Evolutionary conservation across 2,797 vertebrate genomes (phyloP).

Genomic region (Tinamus major): DNA sequence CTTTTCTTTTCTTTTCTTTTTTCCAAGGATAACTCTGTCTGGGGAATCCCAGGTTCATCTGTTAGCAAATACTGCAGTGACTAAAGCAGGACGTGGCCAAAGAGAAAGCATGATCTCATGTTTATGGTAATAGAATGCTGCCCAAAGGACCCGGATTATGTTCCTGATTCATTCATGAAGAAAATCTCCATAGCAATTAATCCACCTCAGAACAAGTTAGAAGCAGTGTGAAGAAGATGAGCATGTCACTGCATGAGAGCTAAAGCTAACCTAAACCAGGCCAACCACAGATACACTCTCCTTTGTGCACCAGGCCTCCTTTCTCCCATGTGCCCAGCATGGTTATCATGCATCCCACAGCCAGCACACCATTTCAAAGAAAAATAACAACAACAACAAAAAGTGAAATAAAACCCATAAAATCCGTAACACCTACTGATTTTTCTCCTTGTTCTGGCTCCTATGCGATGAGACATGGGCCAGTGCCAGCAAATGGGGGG

Average conservation of each 20-base stretch:
- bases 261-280: not conserved
- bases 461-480: not conserved
- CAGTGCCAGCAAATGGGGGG: not conserved
- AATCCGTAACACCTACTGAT: not conserved
- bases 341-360: not conserved
- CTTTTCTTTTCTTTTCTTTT: not conserved
- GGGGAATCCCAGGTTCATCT: not conserved
- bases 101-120: not conserved
- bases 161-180: not conserved
- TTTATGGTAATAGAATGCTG: not conserved
- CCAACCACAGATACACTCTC: not conserved
- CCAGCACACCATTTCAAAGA: not conserved
- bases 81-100: not conserved
- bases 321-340: not conserved
- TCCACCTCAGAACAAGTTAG: not conserved
- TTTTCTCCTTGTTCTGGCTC: not conserved
- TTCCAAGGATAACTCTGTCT: not conserved
- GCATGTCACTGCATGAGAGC: not conserved
- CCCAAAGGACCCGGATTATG: not conserved
- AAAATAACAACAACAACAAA: too few species aligned
- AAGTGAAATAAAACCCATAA: not conserved
- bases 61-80: not conserved
- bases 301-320: rapidly evolving
- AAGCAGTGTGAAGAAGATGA: not conserved
- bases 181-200: not conserved